Conservation (phyloP, 2,113 vertebrate species). For the human region GRCh38 chr18:42620001-42620500, state of each 20-base stretch:
- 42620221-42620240: conserved; percentile 41
- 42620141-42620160: background rate
- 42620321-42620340: background rate
- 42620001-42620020: conserved; percentile 55
- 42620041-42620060: conserved; percentile 62
- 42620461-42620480: background rate
- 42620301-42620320: conserved; percentile 23
- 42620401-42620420: background rate
- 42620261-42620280: conserved; percentile 27
- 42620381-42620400: background rate
- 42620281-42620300: background rate
- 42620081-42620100: conserved; percentile 67
- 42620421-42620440: background rate
- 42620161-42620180: background rate
- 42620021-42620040: conserved; percentile 66
- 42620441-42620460: background rate
- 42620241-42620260: conserved; percentile 34
- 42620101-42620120: conserved; percentile 19
- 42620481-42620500: background rate
- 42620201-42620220: background rate
- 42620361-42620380: background rate
- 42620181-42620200: fast-evolving
- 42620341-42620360: background rate
- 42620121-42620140: background rate
- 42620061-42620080: conserved; percentile 62